A percentile compares a stretch with the other conserved stretches of the same genome.
Evolutionary conservation across 2,888 invertebrate species (phyloP).

Genomic region (Brenthis hecate): DNA sequence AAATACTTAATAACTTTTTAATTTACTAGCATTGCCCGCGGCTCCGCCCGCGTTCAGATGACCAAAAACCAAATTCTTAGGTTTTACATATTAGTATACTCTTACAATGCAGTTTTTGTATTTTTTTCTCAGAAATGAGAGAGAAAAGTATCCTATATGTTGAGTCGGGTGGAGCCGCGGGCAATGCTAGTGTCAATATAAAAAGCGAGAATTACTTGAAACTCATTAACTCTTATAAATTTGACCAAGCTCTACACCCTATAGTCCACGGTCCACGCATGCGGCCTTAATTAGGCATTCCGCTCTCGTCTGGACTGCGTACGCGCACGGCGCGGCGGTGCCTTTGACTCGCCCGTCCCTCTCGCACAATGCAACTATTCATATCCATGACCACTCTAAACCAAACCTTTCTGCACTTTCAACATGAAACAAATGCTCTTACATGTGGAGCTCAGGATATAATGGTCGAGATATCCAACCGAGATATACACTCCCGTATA

Average conservation of each 20-base stretch:
- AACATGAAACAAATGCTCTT: slow-evolving; percentile 66
- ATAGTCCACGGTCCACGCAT: slow-evolving; percentile 77
- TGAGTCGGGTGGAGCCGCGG: too few species aligned
- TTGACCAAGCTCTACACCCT: slow-evolving; percentile 47
- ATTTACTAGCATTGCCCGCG: too few species aligned
- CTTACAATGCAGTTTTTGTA: too few species aligned
- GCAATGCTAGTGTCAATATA: not conserved
- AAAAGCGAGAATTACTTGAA: not conserved
- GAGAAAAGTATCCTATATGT: too few species aligned
- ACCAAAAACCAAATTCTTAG: too few species aligned
- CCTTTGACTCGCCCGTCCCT: slow-evolving; percentile 71
- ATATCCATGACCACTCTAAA: slow-evolving; percentile 52
- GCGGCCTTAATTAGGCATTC: slow-evolving; percentile 82
- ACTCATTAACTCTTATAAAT: slow-evolving; percentile 29
- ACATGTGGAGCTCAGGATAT: slow-evolving; percentile 48
- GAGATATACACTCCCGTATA: slow-evolving; percentile 45
- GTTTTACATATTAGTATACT: too few species aligned
- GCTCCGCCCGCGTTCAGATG: too few species aligned
- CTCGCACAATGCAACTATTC: slow-evolving; percentile 78
- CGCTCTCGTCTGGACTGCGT: slow-evolving; percentile 75
- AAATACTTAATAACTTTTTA: too few species aligned
- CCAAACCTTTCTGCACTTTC: slow-evolving; percentile 57
- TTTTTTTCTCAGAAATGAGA: too few species aligned
- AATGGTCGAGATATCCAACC: slow-evolving; percentile 51
- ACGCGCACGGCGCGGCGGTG: slow-evolving; percentile 75